Evolutionary conservation across 2,797 vertebrate species (phyloP).

Genomic region (Gallirallus australis): DNA sequence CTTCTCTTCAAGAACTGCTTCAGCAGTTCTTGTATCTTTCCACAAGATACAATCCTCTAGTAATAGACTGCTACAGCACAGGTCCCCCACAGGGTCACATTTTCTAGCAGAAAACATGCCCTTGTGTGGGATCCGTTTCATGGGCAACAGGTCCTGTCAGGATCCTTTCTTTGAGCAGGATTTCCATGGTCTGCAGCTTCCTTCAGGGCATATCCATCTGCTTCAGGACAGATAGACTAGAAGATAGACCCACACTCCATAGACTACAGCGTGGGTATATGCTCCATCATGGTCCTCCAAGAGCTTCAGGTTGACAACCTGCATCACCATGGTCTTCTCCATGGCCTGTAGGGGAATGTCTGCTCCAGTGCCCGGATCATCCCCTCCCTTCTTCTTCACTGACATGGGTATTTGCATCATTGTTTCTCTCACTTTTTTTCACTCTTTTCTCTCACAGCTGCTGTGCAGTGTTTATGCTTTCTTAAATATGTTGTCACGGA

Average conservation of each 20-base stretch:
- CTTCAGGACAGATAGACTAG: background rate
- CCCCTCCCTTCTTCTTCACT: background rate
- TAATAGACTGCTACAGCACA: fast-evolving
- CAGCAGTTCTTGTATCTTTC: background rate
- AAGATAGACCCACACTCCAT: background rate
- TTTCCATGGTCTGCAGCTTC: background rate
- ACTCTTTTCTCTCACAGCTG: background rate
- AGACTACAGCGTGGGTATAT: fast-evolving
- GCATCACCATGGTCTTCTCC: background rate
- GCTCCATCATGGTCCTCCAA: background rate
- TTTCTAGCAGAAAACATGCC: background rate
- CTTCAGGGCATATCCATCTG: background rate
- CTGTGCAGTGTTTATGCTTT: background rate
- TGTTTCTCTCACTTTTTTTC: background rate
- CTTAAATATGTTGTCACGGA: background rate
- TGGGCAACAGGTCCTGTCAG: background rate
- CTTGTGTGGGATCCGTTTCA: fast-evolving
- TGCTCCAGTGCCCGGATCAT: background rate
- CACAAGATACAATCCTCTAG: background rate
- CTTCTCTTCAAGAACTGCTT: background rate
- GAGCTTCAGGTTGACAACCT: background rate
- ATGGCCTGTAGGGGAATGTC: background rate
- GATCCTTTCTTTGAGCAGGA: fast-evolving
- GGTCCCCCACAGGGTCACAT: fast-evolving
- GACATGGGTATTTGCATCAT: background rate